These are phyloP conservation scores for Paramuricea clavata DNA, from an alignment of 92 coral and sea anemone genomes.

Conservation along the genomic window DNA sequence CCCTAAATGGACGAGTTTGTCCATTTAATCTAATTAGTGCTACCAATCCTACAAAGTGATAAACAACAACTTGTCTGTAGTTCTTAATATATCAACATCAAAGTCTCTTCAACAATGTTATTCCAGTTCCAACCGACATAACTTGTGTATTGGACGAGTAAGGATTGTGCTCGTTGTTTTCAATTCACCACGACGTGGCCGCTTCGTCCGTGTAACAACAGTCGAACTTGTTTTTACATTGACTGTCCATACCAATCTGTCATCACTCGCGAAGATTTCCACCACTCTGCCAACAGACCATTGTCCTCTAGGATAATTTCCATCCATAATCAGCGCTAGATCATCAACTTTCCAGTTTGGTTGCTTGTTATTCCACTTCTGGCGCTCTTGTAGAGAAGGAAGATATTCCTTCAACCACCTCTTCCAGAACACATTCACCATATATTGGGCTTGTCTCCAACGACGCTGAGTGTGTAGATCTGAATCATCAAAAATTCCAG, in stretches of 20 bases:
- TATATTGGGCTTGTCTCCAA: slow-evolving; percentile 2
- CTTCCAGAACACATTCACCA: background rate
- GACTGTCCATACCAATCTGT: background rate
- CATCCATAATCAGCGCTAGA: slow-evolving; percentile 52
- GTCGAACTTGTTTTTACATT: background rate
- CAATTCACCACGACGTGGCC: background rate
- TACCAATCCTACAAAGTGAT: too few relatives aligned
- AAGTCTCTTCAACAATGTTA: too few relatives aligned
- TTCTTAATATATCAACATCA: too few relatives aligned
- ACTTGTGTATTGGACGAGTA: background rate
- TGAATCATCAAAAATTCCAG: slow-evolving; percentile 28
- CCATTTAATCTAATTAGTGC: too few relatives aligned
- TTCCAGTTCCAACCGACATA: too few relatives aligned
- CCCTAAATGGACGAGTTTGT: too few relatives aligned
- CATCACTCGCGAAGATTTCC: background rate
- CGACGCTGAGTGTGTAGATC: background rate
- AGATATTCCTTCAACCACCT: slow-evolving; percentile 16
- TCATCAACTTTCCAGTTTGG: slow-evolving; percentile 52
- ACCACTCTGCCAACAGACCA: background rate
- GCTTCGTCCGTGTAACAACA: background rate
- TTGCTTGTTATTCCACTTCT: slow-evolving; percentile 57
- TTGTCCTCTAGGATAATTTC: slow-evolving; percentile 13
- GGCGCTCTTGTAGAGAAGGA: slow-evolving; percentile 63
- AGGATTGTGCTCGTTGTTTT: background rate
- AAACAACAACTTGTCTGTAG: too few relatives aligned